Evolutionary conservation across 2,797 vertebrate species (phyloP), one percentile per base, ranked within the genome.

Genomic region (Micropoecilia bifurca): DNA sequence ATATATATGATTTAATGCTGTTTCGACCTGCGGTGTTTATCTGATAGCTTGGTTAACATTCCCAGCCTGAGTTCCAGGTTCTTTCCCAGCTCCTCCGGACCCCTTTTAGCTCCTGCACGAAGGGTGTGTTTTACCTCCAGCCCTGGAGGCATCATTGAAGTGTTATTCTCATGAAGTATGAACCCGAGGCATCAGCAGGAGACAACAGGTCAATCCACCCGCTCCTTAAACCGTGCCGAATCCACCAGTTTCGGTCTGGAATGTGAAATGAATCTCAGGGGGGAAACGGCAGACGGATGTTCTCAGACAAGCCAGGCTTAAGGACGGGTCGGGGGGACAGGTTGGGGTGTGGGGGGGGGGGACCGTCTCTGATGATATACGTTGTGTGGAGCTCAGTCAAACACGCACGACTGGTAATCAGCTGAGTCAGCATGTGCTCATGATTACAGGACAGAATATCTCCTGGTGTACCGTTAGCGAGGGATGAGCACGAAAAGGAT

Each of bases 401-500:
- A 63, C 78, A 57, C 61, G 47, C 74, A 18, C 79, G 71, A 55
- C 83, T 85, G 80, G 80, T 85, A 88, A 88, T 41, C 68, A 74
- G 57, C 83, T 83, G 89, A 91, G 83, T 89, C 90, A 91, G 86
- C 76, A 53, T n/a, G 36, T 25, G 63, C 30, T 75, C 85, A 85
- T 81, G 84, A 91, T 92, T 90, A 91, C 78, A 92, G 91, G 89
- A 86, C 74, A 88, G 79, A 55, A 77, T 74, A 80, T 13, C 14
- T 85, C 79, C 76, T 90, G 43, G 43, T 85, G 84, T 84, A 83
- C 81, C 88, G 82, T 79, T 81, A 50, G 75, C 73, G 45, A 66
- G 55, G 45, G 13, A 76, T 82, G 83, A 84, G 77, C 74, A 79
- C 81, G 63, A 20, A 74, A 47, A 75, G 75, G 79, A 76, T 41